Base-by-base conservation (phyloP, 2,888 invertebrate species). In the Enoplolaimus lenunculus region DNA sequence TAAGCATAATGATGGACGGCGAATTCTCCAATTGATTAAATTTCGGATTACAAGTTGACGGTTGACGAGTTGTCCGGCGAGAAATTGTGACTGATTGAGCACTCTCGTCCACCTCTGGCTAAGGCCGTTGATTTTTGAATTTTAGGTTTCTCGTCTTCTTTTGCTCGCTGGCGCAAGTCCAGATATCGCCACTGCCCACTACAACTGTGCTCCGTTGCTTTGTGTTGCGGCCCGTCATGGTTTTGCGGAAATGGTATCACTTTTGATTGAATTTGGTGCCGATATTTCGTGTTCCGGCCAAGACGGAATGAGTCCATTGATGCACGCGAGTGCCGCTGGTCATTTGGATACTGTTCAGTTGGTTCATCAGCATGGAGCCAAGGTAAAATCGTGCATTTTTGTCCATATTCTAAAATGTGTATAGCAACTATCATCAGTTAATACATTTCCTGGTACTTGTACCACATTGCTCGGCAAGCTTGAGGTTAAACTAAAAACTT, bases 221-320 rank as follows among this genome's bases (percentile, higher is more conserved):
- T 91, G 91, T 78, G 88, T 93, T 84, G 90, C 90, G 76, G 88
- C 93, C 0, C 88, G 90, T 76, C 90, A 93, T 82, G 94, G 94
- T n/a, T 90, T 90, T 70, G 84, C 89, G 26, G 89, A 92, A 7
- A 91, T 95, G 91, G 91, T 92, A 2, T 88, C 90, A 1, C 84
- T 94, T 60, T 83, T 91, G n/a, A 80, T 91, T 57, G 93, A 94
- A 81, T 94, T 93, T 79, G 91, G 91, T 21, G 93, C 93, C 1
- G 88, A 91, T 79, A 87, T 91, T 0, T 90, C 91, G 78, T 85
- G 88, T 75, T 87, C 89, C 0, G 68, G 68, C 75, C 90, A 89
- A 73, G 89, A 89, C 80, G 93, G 93, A 28, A 89, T 89, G 79
- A 90, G 91, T 0, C 89, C 94, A 0, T 83, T 95, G 66, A 89